Evolutionary conservation across 2,888 invertebrate species (phyloP).

Genomic region (Eupithecia tripunctaria): DNA sequence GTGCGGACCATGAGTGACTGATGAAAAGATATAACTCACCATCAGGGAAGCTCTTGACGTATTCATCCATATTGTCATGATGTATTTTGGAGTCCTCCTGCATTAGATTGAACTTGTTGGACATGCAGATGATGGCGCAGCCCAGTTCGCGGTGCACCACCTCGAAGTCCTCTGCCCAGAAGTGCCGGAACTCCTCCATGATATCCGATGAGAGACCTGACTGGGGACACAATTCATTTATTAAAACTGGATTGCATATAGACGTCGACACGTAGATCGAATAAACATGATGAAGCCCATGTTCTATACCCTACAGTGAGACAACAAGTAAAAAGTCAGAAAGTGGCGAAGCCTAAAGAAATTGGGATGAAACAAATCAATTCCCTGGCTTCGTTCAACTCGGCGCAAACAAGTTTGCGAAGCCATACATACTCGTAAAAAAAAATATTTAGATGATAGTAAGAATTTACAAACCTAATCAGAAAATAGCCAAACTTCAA

Average conservation of each 20-base stretch:
- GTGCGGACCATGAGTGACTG: too few species aligned
- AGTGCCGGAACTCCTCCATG: constrained; percentile 76
- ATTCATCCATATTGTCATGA: constrained; percentile 77
- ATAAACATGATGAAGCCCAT: background rate
- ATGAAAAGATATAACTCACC: constrained; percentile 53
- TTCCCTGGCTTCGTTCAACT: too few species aligned
- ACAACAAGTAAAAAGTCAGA: background rate
- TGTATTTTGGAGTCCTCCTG: constrained; percentile 76
- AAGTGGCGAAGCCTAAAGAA: background rate
- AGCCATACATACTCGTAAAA: too few species aligned
- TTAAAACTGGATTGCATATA: background rate
- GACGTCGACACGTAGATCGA: background rate
- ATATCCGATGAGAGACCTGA: constrained; percentile 71
- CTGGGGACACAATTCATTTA: constrained; percentile 48
- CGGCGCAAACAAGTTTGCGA: too few species aligned
- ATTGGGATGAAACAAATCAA: background rate
- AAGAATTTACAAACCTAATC: too few species aligned
- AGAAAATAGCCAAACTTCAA: too few species aligned
- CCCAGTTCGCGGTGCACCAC: constrained; percentile 79
- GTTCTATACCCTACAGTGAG: background rate
- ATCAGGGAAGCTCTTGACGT: constrained; percentile 72
- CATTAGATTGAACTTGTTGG: constrained; percentile 75
- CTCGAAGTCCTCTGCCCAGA: constrained; percentile 79
- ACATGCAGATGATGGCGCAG: constrained; percentile 81
- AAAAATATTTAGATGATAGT: too few species aligned